Evolutionary conservation across 2,888 invertebrate genomes (phyloP), one percentile per base, ranked within the genome.

Genomic region (Hymenopus coronatus): DNA sequence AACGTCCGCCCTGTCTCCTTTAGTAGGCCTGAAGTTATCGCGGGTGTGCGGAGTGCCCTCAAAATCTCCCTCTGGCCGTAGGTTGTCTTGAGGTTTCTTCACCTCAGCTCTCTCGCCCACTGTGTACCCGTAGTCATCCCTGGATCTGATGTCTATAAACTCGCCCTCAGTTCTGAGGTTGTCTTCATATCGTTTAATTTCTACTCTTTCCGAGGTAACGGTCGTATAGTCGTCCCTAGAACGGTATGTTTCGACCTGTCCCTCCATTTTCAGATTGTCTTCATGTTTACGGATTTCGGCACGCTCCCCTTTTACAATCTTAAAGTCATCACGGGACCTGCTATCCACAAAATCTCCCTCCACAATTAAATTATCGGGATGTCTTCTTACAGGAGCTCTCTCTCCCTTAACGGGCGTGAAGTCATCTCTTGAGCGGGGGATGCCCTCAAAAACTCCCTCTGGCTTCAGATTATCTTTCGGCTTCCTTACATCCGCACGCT

Each of bases 201-300:
- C 95, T 81, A 95, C 95, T 91, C 96, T 94, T 92, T 96, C 96
- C 0, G 95, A 95, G 54, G 93, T 94, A 1, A 95, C 94, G 20
- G 95, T 94, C 90, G 93, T 94, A 91, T 95, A 95, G 92, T 96
- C 96, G 89, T 95, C 94, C 90, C 95, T 82, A 8, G 89, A 86
- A 27, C 90, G 83, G 3, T 85, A 70, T 28, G 87, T 89, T 14
- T 90, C 89, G 70, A 93, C 93, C 4, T 92, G 92, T 3, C 94
- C 94, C 91, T 93, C 93, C 0, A 93, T 91, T 90, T 92, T 92
- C 84, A 92, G 92, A 91, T 92, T 94, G 91, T 94, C 94, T 40
- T 91, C 90, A 27, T 93, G 92, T 89, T 91, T 92, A 9, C 88
- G 90, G 2, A 92, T 90, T 8, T 91, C 91, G 28, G 90, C 91